Base-by-base conservation (phyloP, 37 sponge, comb jelly and placozoan species). In the Beroe ovata region DNA sequence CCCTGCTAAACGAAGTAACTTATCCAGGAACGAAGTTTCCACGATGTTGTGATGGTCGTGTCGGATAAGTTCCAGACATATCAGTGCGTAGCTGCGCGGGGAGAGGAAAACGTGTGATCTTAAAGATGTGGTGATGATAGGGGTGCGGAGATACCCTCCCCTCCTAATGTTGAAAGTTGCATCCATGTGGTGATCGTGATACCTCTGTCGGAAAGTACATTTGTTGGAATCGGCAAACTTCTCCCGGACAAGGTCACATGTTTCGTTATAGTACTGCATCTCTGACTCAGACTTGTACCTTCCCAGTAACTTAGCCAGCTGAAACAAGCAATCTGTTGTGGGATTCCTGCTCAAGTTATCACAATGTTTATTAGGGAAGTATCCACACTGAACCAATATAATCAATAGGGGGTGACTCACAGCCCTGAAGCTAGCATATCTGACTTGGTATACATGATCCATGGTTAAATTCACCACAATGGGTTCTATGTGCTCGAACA, bases 381-480 rank as follows among this genome's bases (percentile, higher is more conserved):
- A n/a, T n/a, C n/a, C n/a, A n/a, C n/a, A n/a, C n/a, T n/a, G n/a
- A n/a, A n/a, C n/a, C n/a, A n/a, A n/a, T n/a, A n/a, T n/a, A n/a
- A n/a, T n/a, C n/a, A n/a, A n/a, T n/a, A n/a, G n/a, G n/a, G n/a
- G n/a, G n/a, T n/a, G n/a, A 77, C 84, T 77, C 21, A 77, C 84
- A 8, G 54, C 84, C 1, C 26, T 41, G 28, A 77, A 77, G 22
- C 54, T 42, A 4, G 84, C 84, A 6, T 42, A 35, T 77, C 84
- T 77, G 26, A 77, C 84, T 77, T 77, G 84, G 14, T 30, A 77
- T 16, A 77, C 84, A 6, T 77, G 84, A 25, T 77, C 84, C 28
- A 42, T 36, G 4, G 84, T 42, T 16, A 77, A 26, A 29, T 77
- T 42, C n/a, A 77, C 8, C 3, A 77, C 84, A 40, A 77, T 77